phyloP scores from a whole-genome alignment of 2,888 invertebrate genomes.

The Tridacna crocea region DNA sequence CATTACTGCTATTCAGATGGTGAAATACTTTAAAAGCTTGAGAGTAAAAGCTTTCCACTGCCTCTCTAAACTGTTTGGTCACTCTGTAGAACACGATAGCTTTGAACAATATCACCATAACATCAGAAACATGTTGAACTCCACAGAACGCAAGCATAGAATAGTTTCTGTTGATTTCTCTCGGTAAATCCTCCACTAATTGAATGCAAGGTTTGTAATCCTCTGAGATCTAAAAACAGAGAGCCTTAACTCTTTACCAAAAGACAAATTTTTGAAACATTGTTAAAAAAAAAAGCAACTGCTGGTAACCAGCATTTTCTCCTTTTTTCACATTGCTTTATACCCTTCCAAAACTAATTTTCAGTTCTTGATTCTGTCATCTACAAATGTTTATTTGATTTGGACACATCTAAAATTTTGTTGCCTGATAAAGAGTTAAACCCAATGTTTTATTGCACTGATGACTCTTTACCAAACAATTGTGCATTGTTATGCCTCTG shows the following conservation, averaged over 20 bases:
- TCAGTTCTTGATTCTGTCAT: too few relatives aligned
- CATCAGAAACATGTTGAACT: conserved; percentile 58
- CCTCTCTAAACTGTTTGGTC: conserved; percentile 71
- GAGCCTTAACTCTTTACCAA: too few relatives aligned
- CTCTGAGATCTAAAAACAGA: conserved; percentile 47
- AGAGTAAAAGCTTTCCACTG: conserved; percentile 78
- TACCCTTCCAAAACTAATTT: too few relatives aligned
- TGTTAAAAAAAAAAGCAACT: too few relatives aligned
- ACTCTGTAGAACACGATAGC: conserved; percentile 75
- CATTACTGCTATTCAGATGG: conserved; percentile 61
- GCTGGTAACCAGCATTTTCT: too few relatives aligned
- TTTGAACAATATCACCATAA: conserved; percentile 71
- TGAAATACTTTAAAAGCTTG: conserved; percentile 80
- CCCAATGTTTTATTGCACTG: too few relatives aligned
- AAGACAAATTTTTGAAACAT: too few relatives aligned
- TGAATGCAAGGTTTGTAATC: conserved; percentile 69
- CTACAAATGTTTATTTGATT: too few relatives aligned
- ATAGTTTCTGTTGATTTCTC: conserved; percentile 56
- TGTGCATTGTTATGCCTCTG: too few relatives aligned
- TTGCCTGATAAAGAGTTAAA: too few relatives aligned
- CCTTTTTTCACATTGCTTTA: too few relatives aligned
- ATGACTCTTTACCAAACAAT: neutral
- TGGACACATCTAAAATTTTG: too few relatives aligned
- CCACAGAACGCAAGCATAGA: conserved; percentile 58
- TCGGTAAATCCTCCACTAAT: conserved; percentile 60